A percentile compares a stretch with the other conserved stretches of the same genome.
These are phyloP conservation scores for Megalopta genalis DNA, from an alignment of 1,140 invertebrate genomes.

Conservation along the genomic window DNA sequence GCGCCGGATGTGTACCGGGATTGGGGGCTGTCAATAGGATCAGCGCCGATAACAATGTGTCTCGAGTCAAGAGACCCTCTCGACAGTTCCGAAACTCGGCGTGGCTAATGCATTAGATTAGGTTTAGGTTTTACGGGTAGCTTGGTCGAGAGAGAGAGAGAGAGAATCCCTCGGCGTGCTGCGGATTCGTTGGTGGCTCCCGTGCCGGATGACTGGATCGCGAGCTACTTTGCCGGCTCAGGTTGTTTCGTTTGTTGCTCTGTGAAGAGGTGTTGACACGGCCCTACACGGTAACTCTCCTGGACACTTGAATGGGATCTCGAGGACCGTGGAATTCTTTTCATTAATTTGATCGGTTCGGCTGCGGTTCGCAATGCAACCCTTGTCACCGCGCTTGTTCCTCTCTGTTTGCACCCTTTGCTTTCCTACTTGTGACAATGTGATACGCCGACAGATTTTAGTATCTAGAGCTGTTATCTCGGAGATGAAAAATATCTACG, in stretches of 20 bases:
- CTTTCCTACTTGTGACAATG: no score
- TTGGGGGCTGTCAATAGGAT: constrained; percentile 62
- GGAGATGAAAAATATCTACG: no score
- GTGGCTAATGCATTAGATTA: constrained; percentile 66
- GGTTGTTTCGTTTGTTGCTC: constrained; percentile 9
- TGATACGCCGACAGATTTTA: no score
- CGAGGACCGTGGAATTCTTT: background rate
- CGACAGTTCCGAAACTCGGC: constrained; percentile 50
- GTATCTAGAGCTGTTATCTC: no score
- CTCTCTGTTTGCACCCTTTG: no score
- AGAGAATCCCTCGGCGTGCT: constrained; percentile 10
- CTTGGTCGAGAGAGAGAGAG: no score
- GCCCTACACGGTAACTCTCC: constrained; percentile 18
- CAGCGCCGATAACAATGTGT: constrained; percentile 68
- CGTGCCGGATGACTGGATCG: constrained; percentile 8
- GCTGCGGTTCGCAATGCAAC: no score
- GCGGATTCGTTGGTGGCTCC: background rate
- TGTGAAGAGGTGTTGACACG: constrained; percentile 34
- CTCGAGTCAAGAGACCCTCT: constrained; percentile 71
- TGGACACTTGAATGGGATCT: constrained; percentile 23
- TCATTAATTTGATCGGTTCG: background rate
- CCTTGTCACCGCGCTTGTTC: no score
- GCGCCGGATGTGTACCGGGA: constrained; percentile 32
- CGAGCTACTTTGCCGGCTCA: background rate
- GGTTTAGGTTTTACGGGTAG: constrained; percentile 38